phyloP scores from a whole-genome alignment of 1,140 invertebrate genomes.

The Diorhabda elongata region DNA sequence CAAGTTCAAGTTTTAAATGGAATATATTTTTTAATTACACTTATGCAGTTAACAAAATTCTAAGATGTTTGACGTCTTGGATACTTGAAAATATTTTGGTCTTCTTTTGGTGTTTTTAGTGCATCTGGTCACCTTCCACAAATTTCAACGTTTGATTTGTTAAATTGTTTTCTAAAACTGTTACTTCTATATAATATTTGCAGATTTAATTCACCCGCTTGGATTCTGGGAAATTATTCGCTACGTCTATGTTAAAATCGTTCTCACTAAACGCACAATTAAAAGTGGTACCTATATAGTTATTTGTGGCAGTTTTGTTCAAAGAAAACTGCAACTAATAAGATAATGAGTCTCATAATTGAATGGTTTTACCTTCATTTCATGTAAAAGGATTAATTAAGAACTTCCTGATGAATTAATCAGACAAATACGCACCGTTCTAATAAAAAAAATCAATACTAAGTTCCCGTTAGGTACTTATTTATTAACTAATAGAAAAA shows the following conservation, averaged over 20 bases:
- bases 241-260: not conserved
- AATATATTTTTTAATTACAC: too few relatives aligned
- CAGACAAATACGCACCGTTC: not conserved
- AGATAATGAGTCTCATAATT: slow-evolving; percentile 1
- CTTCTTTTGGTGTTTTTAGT: too few relatives aligned
- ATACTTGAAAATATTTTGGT: too few relatives aligned
- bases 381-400: not conserved
- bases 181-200: not conserved
- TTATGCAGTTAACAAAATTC: too few relatives aligned
- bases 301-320: not conserved
- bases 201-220: not conserved
- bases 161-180: too few relatives aligned
- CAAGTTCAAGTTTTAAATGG: too few relatives aligned
- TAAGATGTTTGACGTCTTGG: too few relatives aligned
- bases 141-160: too few relatives aligned
- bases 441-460: not conserved
- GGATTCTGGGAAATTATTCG: not conserved
- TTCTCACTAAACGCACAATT: slow-evolving; percentile 7
- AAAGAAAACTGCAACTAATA: not conserved
- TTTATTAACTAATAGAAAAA: too few relatives aligned
- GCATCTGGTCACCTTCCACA: too few relatives aligned
- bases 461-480: too few relatives aligned
- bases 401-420: not conserved
- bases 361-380: not conserved
- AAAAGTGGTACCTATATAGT: not conserved